These are phyloP conservation scores for Norana najaformis DNA, from an alignment of 2,888 invertebrate genomes.

Conservation along the genomic window DNA sequence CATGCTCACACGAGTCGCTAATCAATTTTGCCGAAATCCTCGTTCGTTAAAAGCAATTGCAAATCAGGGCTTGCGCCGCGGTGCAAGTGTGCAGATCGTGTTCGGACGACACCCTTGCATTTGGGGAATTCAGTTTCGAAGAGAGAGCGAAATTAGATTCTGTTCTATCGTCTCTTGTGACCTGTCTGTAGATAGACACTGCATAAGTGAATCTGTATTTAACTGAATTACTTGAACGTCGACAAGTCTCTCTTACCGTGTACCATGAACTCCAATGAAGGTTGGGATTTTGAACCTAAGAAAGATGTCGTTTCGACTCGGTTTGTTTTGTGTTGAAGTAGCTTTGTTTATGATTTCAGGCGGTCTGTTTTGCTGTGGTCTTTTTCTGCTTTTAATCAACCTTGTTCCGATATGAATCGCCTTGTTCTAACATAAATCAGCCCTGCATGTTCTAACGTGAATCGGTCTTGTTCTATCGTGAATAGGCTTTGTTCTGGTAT, in stretches of 20 bases:
- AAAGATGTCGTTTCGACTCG: neutral
- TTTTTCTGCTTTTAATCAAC: neutral
- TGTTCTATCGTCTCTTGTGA: neutral
- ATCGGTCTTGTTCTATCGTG: no score
- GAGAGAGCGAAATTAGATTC: neutral
- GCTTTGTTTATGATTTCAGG: neutral
- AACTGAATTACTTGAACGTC: neutral
- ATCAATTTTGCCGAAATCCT: neutral
- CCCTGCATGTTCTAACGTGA: neutral
- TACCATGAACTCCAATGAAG: neutral
- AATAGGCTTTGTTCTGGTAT: no score
- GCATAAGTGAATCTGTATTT: neutral
- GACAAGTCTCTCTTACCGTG: neutral
- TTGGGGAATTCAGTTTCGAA: neutral
- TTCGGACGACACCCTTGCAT: neutral
- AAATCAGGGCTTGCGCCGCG: neutral
- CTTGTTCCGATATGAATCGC: neutral
- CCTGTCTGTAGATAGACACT: neutral
- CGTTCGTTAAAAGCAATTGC: neutral
- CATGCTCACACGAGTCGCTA: neutral
- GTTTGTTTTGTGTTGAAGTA: neutral
- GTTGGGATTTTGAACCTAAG: neutral
- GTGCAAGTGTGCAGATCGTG: neutral
- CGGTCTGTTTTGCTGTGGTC: neutral
- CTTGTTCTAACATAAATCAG: neutral